Base-by-base conservation (phyloP, 2,113 vertebrate genomes). In the Brachypteracias leptosomus region DNA sequence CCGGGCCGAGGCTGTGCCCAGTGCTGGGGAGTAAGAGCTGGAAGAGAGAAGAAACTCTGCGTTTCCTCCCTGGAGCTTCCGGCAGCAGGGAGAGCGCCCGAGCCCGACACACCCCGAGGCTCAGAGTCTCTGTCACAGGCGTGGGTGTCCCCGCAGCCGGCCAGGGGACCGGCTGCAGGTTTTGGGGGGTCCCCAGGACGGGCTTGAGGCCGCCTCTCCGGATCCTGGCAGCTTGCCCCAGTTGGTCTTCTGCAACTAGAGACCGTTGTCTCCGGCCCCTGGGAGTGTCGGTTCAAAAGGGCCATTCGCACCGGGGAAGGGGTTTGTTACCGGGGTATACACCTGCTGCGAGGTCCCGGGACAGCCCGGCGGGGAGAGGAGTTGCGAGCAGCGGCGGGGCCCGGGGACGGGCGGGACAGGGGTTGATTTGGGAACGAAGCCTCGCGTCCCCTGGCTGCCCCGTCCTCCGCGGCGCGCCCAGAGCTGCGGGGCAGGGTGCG, bases 61-160 rank as follows among this genome's bases (percentile, higher is more conserved):
- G 5, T 33, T 52, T 7, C 2, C 7, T 7, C 8, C 4, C 9
- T 2, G 31, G 24, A 36, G 5, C 16, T 66, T 29, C 26, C 1
- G 17, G 71, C 19, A 31, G 25, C 6, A 11, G 18, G 67, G 66
- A 58, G 7, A 76, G 33, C 2, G 6, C 6, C 52, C 10, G 15
- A 85, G 13, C 7, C 16, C 66, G 9, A 33, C n/a, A 47, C 36
- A 40, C 15, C 40, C 2, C 11, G 42, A 10, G 28, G 20, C 29
- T 63, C 28, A 42, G 42, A 11, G 42, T 5, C 28, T 21, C 12
- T 44, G 66, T 44, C 16, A 2, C 9, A 12, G 26, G 9, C 4
- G 10, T 5, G 3, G 10, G 12, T 42, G 59, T 40, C 24, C n/a
- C 31, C 31, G 16, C 46, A 70, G 52, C 26, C 4, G 3, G 10